Evolutionary conservation across 2,113 vertebrate genomes (phyloP), one percentile per base, ranked within the genome.

Genomic region (Furnarius figulus): DNA sequence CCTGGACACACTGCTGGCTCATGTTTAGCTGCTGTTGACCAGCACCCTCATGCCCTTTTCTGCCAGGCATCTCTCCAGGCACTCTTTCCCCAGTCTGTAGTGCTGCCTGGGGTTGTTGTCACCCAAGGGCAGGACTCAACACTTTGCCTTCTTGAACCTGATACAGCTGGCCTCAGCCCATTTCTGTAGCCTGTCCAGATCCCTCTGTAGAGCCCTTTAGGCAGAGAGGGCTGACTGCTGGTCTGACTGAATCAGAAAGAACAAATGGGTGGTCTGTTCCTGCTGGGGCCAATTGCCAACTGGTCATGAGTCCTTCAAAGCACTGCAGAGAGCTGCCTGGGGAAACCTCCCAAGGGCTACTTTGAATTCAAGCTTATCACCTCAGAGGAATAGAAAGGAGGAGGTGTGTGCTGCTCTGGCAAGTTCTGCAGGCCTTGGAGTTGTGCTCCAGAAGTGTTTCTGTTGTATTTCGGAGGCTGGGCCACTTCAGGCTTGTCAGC

Each of bases 401-500:
- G 56, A 82, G 31, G 62, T 58, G 24, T 18, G 12, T 74, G 9
- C 49, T 75, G 30, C 73, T 78, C 44, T 91, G 73, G 58, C 23
- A 85, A 85, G 37, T n/a, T 35, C 62, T 70, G 19, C 2, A 3
- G 35, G 70, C 33, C n/a, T 65, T 87, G 74, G 74, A 81, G 23
- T 23, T 70, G 66, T 61, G 66, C 77, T 62, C 37, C 18, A 63
- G 28, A 67, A 84, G 10, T 30, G 12, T 75, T 91, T 52, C 35
- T 87, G 23, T 78, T 81, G n/a, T 63, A 47, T 44, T 79, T 86
- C 75, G 66, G 79, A 50, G 53, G 35, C 50, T 86, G 88, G 46
- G 80, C 88, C 21, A 8, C 30, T 67, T 68, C 35, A 74, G 72
- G 23, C 94, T 91, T 92, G 92, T 84, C 85, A 81, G 61, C 35